Base-by-base conservation (phyloP, 2,797 vertebrate species). In the Xiphorhynchus erythropygius region DNA sequence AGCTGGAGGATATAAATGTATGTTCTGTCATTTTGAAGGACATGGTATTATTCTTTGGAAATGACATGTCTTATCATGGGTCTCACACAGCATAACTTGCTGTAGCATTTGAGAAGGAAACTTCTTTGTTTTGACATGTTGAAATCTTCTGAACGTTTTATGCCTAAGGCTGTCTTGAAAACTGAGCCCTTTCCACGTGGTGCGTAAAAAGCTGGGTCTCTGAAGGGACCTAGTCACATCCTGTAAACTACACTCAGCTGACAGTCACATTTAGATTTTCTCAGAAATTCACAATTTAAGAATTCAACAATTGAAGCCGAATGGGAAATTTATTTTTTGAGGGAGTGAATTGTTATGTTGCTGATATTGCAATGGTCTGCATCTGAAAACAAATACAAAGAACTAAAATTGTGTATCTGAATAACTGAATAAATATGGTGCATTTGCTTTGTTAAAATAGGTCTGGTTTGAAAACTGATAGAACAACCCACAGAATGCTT, bases 1-100 rank as follows among this genome's bases (percentile, higher is more conserved):
- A 99, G 92, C 96, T 99, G 14, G 96, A 98, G 73, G 99, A 99
- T 91, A 97, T 99, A 80, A 98, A 97, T 25, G 99, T 99, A 98
- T 90, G 98, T 98, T 88, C 62, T 75, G 42, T 95, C 55, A 47
- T 87, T 85, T 67, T 95, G 95, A 75, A 46, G 32, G 49, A 84
- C 62, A 32, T 16, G 37, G 50, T 62, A 35, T 44, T 7, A 3
- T 59, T 77, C 70, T 59, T 75, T 57, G 85, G 68, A 84, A 91
- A 77, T 93, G 79, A 79, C 35, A 63, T 27, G 41, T 81, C 92
- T 96, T 89, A 89, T 47, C 89, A 30, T 2, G 7, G 37, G 63
- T 89, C 75, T 93, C 74, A 64, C 70, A 50, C 32, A 89, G 57
- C 19, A 1, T 89, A 89, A 91, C 76, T 87, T 88, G 76, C 82